Evolutionary conservation across 2,797 vertebrate genomes (phyloP).

Genomic region (Phalloptychus januarius): DNA sequence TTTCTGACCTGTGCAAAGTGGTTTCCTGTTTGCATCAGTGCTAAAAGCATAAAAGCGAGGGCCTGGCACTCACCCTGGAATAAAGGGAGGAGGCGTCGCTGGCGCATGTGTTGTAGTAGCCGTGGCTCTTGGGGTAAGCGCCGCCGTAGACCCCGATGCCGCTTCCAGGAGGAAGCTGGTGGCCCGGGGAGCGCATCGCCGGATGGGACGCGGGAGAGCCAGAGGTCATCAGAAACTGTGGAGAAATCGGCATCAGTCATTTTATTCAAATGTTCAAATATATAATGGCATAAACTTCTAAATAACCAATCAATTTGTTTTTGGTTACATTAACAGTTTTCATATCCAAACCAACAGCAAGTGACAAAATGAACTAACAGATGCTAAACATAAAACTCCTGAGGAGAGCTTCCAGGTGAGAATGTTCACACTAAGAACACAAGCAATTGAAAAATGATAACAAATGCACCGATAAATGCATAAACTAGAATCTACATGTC

Average conservation of each 20-base stretch:
- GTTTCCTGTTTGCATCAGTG: not conserved
- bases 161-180: constrained; percentile 86
- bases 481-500: not conserved
- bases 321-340: not conserved
- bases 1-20: not conserved
- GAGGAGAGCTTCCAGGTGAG: not conserved
- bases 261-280: not conserved
- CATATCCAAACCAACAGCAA: not conserved
- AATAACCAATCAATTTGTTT: not conserved
- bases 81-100: constrained; percentile 90
- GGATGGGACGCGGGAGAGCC: constrained; percentile 86
- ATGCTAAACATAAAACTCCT: not conserved
- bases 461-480: not conserved
- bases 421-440: not conserved
- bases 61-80: constrained; percentile 83
- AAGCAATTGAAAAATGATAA: not conserved
- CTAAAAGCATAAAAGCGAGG: not conserved
- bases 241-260: constrained; percentile 1
- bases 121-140: constrained; percentile 86
- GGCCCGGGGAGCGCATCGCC: constrained; percentile 88
- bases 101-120: constrained; percentile 89
- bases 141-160: constrained; percentile 89
- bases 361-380: not conserved
- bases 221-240: constrained; percentile 91
- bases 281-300: not conserved